Conservation (phyloP, 2,888 invertebrate genomes). For the Nymphalis urticae region DNA sequence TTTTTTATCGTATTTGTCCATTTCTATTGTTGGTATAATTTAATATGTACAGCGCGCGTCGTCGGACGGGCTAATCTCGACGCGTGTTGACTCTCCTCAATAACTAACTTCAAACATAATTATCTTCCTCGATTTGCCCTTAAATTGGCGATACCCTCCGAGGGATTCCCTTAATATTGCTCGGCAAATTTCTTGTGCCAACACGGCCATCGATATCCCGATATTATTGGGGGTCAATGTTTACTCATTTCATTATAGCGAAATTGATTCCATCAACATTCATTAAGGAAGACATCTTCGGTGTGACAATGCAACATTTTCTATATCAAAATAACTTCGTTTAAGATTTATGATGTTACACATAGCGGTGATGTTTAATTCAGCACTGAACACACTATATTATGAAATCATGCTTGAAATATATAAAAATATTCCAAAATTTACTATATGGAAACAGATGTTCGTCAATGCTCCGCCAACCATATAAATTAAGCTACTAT, state of each 20-base stretch:
- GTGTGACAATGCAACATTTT: constrained; percentile 35
- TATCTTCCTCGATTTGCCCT: constrained; percentile 78
- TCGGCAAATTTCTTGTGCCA: constrained; percentile 79
- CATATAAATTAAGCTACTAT: no score
- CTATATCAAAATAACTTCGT: constrained; percentile 19
- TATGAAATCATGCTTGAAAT: no score
- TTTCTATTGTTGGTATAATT: not conserved
- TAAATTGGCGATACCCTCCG: constrained; percentile 74
- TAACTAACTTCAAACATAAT: constrained; percentile 82
- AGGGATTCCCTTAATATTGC: constrained; percentile 70
- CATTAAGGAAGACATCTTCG: constrained; percentile 36
- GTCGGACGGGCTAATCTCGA: constrained; percentile 55
- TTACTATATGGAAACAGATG: no score
- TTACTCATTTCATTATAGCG: constrained; percentile 76
- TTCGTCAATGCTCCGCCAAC: no score
- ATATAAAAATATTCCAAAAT: no score
- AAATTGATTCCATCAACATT: constrained; percentile 71
- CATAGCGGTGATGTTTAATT: not conserved
- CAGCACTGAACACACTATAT: no score
- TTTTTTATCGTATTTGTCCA: no score
- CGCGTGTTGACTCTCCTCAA: constrained; percentile 74
- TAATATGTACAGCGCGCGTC: constrained; percentile 17
- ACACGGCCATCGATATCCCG: constrained; percentile 62
- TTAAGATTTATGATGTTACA: not conserved
- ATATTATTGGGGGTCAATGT: constrained; percentile 76